phyloP scores from a whole-genome alignment of 1,140 invertebrate genomes.

The Zaprionus inermis region DNA sequence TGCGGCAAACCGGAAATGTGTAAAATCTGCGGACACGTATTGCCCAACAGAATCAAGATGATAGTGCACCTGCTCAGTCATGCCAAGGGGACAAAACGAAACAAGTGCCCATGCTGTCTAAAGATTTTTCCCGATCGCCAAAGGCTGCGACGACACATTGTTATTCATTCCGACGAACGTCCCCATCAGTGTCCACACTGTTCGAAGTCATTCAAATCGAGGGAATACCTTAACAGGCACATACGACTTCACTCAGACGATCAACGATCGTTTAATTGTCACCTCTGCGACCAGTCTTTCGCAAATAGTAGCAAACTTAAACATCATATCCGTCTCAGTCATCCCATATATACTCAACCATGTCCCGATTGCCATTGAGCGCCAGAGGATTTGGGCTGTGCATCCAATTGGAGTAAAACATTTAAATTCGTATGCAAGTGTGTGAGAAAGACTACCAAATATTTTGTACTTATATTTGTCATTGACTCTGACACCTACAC shows the following conservation, averaged over 20 bases:
- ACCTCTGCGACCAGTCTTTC: background rate
- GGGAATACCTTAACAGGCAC: background rate
- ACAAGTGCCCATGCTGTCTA: background rate
- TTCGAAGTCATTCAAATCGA: no score
- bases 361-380: no score
- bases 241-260: background rate
- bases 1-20: background rate
- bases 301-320: background rate
- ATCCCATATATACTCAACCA: background rate
- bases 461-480: no score
- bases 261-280: background rate
- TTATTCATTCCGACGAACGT: slow-evolving; percentile 6
- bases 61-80: background rate
- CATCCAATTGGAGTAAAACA: no score
- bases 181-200: background rate
- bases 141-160: background rate
- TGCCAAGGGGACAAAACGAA: background rate
- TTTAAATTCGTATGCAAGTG: no score
- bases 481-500: no score
- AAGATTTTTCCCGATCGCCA: background rate
- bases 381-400: no score
- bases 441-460: no score
- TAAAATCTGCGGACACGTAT: background rate
- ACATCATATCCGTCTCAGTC: background rate
- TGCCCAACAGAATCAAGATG: background rate